Base-by-base conservation (phyloP, 2,888 invertebrate species). In the Drosophila nigritarsus region DNA sequence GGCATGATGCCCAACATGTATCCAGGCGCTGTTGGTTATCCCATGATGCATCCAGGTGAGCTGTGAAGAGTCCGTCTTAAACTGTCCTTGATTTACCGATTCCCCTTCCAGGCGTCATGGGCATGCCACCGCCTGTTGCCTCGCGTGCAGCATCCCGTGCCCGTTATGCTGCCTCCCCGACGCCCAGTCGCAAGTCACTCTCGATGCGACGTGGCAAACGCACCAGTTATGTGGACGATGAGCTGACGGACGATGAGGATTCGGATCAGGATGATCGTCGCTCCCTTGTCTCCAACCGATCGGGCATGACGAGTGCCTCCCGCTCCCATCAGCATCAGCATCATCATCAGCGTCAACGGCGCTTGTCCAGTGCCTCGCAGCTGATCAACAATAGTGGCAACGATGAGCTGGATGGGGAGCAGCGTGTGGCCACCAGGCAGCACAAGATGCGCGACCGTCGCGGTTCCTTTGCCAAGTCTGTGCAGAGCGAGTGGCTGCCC, bases 131-230 rank as follows among this genome's bases (percentile, higher is more conserved):
- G 0, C 73, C 91, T 2, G 78, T 92, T 78, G 79, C 92, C 79
- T 75, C 94, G 86, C 94, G 95, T 29, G 94, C 94, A 0, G 93
- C 94, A 2, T 95, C 96, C 0, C 94, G 96, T 30, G 93, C 94
- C 0, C 95, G 96, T 9, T 94, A 96, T 38, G 95, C 96, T 3
- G 94, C 94, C 0, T 96, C 96, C 0, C 96, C 96, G 0, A 95
- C 96, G 0, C 94, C 95, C 69, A 96, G 96, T 85, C 94, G 96
- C 38, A 95, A 96, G 78, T 96, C 97, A 0, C 94, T 95, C 88
- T 94, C 94, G 36, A 94, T 95, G 68, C 94, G 94, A 36, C 94
- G 95, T 78, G 92, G 95, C 80, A 92, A 93, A 64, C 92, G 93
- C 55, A 93, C 89, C 65, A 93, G 93, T 63, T 93, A 93, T 53